phyloP scores from a whole-genome alignment of 2,113 vertebrate species.

The Gymnorhina tibicen region DNA sequence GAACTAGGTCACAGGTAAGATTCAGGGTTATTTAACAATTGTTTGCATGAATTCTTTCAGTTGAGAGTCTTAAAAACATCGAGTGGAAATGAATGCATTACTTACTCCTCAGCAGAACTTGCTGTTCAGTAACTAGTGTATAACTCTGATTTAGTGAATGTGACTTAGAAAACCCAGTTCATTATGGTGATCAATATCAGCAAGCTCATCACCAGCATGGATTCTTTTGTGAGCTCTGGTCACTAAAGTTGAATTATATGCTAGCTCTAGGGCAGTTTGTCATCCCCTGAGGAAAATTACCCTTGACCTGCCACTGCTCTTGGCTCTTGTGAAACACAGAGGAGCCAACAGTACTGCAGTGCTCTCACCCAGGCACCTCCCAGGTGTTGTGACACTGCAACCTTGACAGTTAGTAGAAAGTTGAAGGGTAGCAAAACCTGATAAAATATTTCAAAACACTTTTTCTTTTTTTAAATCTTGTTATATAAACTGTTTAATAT shows the following conservation, averaged over 20 bases:
- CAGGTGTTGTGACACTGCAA: background rate
- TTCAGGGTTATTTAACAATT: background rate
- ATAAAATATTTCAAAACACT: background rate
- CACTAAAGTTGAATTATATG: conserved; percentile 14
- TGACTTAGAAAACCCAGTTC: background rate
- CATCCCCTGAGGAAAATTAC: background rate
- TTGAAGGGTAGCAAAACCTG: background rate
- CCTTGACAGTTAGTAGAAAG: background rate
- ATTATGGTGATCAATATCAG: background rate
- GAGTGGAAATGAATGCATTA: background rate
- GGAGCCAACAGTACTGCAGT: background rate
- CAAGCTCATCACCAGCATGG: background rate
- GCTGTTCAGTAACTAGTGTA: background rate
- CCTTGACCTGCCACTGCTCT: background rate
- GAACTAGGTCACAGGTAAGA: background rate
- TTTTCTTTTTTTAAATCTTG: background rate
- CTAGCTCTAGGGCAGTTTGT: background rate
- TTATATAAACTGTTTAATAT: background rate
- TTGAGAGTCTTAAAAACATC: background rate
- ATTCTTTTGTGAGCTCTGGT: background rate
- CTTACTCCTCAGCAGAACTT: background rate
- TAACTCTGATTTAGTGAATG: conserved; percentile 1
- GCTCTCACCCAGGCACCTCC: background rate
- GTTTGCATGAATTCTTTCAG: background rate
- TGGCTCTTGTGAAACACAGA: background rate